Conservation (phyloP, 2,113 vertebrate species). For the Pomatostomus ruficeps region DNA sequence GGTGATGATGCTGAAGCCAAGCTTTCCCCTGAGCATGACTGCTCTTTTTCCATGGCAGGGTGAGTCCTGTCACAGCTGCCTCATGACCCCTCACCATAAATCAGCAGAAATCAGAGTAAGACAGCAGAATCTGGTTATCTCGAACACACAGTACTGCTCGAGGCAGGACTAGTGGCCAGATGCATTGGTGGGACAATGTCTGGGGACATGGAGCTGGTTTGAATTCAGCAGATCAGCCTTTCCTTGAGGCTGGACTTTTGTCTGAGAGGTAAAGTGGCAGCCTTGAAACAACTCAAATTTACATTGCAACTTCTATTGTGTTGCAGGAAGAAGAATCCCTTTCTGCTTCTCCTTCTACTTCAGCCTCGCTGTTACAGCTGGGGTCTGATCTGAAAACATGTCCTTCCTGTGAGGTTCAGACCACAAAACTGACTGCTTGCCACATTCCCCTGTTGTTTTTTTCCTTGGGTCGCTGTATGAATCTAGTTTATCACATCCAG, state of each 20-base stretch:
- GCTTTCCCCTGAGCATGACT: neutral
- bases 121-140: neutral
- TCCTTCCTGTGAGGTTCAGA: conserved; percentile 55
- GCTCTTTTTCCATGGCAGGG: neutral
- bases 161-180: neutral
- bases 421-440: conserved; percentile 58
- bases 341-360: neutral
- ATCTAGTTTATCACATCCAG: conserved; percentile 50
- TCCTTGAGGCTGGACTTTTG: neutral
- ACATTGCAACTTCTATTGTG: neutral
- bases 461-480: neutral
- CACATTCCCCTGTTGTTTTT: conserved; percentile 51
- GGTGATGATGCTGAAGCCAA: neutral
- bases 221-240: neutral
- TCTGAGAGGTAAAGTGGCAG: neutral
- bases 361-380: neutral
- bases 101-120: neutral
- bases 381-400: conserved; percentile 43
- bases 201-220: neutral
- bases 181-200: neutral
- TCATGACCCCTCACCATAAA: neutral
- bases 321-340: neutral
- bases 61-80: neutral
- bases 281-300: neutral
- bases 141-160: neutral